phyloP scores from a whole-genome alignment of 2,113 vertebrate species.

The Microcebus jonahi region DNA sequence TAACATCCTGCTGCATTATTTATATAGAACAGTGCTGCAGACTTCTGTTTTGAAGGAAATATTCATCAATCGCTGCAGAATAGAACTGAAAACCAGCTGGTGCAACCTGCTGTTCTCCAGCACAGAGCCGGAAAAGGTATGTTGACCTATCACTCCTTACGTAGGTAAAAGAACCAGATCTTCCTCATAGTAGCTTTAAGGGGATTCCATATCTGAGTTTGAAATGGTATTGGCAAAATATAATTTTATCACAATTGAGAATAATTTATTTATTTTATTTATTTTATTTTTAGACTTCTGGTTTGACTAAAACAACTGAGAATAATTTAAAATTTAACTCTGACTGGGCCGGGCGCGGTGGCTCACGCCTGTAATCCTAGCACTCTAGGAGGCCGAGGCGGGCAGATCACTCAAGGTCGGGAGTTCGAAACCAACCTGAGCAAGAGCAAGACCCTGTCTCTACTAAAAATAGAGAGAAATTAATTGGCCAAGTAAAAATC shows the following conservation, averaged over 20 bases:
- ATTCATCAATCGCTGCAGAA: conserved; percentile 79
- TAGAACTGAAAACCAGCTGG: conserved; percentile 82
- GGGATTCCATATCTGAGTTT: background rate
- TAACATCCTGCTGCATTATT: conserved; percentile 58
- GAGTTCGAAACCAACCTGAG: too few species aligned
- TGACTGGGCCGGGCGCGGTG: background rate
- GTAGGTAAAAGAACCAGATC: background rate
- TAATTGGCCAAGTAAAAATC: too few species aligned
- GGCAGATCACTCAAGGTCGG: too few species aligned
- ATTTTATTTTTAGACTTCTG: too few species aligned
- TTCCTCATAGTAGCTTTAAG: background rate
- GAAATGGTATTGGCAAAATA: background rate
- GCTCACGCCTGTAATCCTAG: too few species aligned
- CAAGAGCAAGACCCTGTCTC: too few species aligned
- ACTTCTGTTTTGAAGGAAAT: conserved; percentile 84
- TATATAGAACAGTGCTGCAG: conserved; percentile 83
- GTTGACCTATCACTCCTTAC: background rate
- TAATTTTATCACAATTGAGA: background rate
- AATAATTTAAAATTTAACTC: conserved; percentile 17
- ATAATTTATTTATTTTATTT: background rate
- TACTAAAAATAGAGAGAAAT: too few species aligned
- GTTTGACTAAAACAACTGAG: background rate
- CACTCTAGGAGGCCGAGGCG: too few species aligned
- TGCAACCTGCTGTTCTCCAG: conserved; percentile 84
- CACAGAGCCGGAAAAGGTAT: conserved; percentile 91